Evolutionary conservation across 2,797 vertebrate genomes (phyloP).

Genomic region (Poecilia wingei): DNA sequence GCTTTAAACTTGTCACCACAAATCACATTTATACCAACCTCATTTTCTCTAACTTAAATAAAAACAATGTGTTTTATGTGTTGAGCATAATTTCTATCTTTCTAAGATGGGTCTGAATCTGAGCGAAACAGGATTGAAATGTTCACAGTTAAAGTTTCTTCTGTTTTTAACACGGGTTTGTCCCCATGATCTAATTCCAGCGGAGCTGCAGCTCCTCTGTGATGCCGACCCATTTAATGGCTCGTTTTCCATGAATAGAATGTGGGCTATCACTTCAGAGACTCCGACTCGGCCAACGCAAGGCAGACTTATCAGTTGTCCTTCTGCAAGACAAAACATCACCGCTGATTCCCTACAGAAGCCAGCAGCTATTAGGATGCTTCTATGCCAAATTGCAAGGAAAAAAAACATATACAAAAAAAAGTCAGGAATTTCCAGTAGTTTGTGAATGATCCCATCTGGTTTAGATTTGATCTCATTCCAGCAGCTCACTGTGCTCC

Average conservation of each 20-base stretch:
- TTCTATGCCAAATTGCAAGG: background rate
- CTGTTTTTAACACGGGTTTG: conserved; percentile 17
- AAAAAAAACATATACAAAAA: background rate
- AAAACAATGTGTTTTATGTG: background rate
- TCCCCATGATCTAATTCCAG: conserved; percentile 38
- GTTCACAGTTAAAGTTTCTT: background rate
- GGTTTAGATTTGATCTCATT: conserved; percentile 19
- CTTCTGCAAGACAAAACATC: conserved; percentile 28
- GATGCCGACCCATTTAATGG: conserved; percentile 78
- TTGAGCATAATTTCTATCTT: background rate
- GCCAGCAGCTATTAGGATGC: background rate
- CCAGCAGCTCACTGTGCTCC: conserved; percentile 2
- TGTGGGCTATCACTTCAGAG: conserved; percentile 66
- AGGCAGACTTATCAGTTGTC: conserved; percentile 27
- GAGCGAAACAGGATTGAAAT: background rate
- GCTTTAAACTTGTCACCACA: background rate
- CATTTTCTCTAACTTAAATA: background rate
- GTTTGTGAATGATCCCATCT: conserved; percentile 18
- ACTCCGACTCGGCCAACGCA: conserved; percentile 18
- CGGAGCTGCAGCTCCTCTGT: conserved; percentile 23
- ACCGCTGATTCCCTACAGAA: background rate
- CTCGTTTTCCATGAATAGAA: conserved; percentile 78
- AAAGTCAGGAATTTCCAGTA: background rate
- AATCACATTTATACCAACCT: background rate
- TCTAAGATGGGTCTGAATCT: background rate